These are phyloP conservation scores for Lagopus muta DNA, from an alignment of 2,113 vertebrate genomes.

Conservation along the genomic window DNA sequence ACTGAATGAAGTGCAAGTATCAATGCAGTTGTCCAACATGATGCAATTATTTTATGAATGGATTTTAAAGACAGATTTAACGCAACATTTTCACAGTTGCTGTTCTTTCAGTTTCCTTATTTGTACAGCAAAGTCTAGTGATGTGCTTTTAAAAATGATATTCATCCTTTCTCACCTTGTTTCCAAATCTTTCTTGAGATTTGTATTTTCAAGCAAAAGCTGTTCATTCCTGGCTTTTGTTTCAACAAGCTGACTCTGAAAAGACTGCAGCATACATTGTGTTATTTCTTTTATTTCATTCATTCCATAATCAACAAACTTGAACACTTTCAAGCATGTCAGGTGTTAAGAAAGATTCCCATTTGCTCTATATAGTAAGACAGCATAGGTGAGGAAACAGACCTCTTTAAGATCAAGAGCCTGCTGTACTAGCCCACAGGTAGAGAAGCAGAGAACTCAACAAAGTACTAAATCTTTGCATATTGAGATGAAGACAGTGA, in stretches of 20 bases:
- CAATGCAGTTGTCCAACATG: not conserved
- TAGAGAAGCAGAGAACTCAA: not conserved
- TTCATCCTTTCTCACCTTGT: conserved; percentile 76
- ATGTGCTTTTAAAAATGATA: not conserved
- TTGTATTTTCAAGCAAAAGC: conserved; percentile 79
- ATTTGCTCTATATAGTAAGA: not conserved
- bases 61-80: not conserved
- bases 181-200: conserved; percentile 83
- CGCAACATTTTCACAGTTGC: not conserved
- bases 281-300: conserved; percentile 5
- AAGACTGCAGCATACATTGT: conserved; percentile 73
- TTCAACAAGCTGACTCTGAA: conserved; percentile 84
- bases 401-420: not conserved
- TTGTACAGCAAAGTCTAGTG: not conserved
- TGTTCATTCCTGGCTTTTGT: conserved; percentile 77
- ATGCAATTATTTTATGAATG: not conserved
- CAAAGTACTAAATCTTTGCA: not conserved
- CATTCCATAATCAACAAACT: not conserved
- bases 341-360: not conserved
- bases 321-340: not conserved
- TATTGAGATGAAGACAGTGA: not conserved
- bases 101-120: not conserved
- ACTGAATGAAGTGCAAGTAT: too few species aligned
- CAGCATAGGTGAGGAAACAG: not conserved
- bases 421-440: not conserved